Conservation (phyloP, 2,113 vertebrate genomes). For the Oxyura jamaicensis region DNA sequence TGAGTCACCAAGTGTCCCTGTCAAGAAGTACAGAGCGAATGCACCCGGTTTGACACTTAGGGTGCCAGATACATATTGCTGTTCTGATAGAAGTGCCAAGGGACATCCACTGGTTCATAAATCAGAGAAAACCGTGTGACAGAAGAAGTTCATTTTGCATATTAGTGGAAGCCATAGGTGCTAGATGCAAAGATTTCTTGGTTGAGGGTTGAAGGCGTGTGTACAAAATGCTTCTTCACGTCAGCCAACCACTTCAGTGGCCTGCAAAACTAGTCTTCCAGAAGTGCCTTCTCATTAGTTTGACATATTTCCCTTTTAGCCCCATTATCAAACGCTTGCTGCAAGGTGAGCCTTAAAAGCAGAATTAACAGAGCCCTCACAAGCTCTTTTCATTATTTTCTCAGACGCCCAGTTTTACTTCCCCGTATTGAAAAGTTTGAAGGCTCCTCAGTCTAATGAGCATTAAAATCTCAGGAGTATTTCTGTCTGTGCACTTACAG, state of each 20-base stretch:
- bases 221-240: not conserved
- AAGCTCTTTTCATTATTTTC: constrained; percentile 27
- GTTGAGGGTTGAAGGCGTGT: not conserved
- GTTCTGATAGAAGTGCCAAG: not conserved
- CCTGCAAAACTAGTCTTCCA: not conserved
- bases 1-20: not conserved
- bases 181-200: not conserved
- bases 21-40: not conserved
- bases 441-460: constrained; percentile 40
- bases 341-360: not conserved
- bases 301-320: not conserved
- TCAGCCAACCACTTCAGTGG: not conserved
- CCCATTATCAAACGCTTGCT: not conserved
- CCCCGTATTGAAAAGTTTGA: constrained; percentile 5
- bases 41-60: not conserved
- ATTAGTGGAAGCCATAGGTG: not conserved
- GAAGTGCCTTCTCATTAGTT: not conserved
- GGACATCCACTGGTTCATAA: not conserved
- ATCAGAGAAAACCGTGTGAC: not conserved
- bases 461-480: constrained; percentile 50
- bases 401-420: constrained; percentile 31
- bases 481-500: not conserved
- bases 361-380: not conserved
- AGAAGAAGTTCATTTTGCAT: not conserved
- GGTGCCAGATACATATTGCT: fast-evolving